Evolutionary conservation across 2,113 vertebrate genomes (phyloP).

Genomic region (Chionomys nivalis): DNA sequence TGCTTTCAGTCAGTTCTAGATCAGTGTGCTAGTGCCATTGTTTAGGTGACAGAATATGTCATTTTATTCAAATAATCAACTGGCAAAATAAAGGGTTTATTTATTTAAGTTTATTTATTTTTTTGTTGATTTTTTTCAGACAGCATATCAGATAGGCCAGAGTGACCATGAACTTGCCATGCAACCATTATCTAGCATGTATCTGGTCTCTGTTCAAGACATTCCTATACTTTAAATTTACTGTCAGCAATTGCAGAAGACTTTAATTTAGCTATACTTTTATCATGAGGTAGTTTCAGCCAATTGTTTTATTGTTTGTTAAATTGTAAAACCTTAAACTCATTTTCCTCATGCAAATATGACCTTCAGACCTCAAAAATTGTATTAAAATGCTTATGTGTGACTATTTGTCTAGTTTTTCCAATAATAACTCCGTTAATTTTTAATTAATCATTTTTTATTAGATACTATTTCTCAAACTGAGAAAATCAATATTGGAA

Average conservation of each 20-base stretch:
- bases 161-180: background rate
- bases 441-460: background rate
- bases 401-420: slow-evolving; percentile 25
- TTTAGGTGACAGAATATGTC: slow-evolving; percentile 47
- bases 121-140: background rate
- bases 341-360: slow-evolving; percentile 81
- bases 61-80: slow-evolving; percentile 45
- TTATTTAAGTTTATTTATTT: background rate
- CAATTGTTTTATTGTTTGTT: slow-evolving; percentile 57
- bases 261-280: slow-evolving; percentile 21
- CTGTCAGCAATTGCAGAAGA: slow-evolving; percentile 2
- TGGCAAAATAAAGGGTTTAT: background rate
- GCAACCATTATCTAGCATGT: background rate
- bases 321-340: slow-evolving; percentile 64
- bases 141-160: background rate
- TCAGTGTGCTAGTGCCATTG: background rate
- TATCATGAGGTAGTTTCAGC: background rate
- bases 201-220: background rate
- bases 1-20: slow-evolving; percentile 49
- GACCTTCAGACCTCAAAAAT: slow-evolving; percentile 73
- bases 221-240: background rate
- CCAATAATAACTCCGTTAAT: background rate
- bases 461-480: background rate
- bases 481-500: background rate
- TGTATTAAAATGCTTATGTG: slow-evolving; percentile 57